phyloP scores from a whole-genome alignment of 2,888 invertebrate genomes.

The Callyntrura sp. region DNA sequence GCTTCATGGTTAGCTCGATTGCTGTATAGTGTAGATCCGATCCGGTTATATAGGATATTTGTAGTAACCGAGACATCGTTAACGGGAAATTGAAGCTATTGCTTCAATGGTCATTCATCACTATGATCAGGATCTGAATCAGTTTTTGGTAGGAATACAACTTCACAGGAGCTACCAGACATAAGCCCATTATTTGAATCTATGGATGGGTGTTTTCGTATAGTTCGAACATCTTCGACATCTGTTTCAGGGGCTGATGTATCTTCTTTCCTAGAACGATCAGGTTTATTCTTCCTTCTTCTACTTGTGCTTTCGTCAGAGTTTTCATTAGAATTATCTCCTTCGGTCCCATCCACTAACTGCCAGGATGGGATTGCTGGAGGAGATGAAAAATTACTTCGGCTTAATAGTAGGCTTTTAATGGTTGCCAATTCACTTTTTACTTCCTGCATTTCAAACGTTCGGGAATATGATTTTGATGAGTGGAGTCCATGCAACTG shows the following conservation, averaged over 20 bases:
- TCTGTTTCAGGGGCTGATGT: constrained; percentile 58
- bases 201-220: constrained; percentile 81
- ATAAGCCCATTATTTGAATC: constrained; percentile 82
- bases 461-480: constrained; percentile 53
- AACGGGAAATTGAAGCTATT: no score
- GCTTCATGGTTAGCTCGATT: no score
- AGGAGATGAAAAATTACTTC: constrained; percentile 82
- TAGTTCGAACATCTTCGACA: constrained; percentile 66
- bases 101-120: constrained; percentile 75
- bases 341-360: constrained; percentile 80
- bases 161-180: constrained; percentile 83
- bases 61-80: no score
- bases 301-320: constrained; percentile 77
- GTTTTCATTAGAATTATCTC: constrained; percentile 79
- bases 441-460: constrained; percentile 87
- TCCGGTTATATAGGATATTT: no score
- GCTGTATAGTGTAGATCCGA: no score
- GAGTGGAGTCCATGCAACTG: constrained; percentile 75
- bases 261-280: constrained; percentile 68
- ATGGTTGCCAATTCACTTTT: constrained; percentile 90
- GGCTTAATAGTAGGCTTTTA: constrained; percentile 90
- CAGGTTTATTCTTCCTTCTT: constrained; percentile 64
- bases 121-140: constrained; percentile 82
- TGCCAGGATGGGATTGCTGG: constrained; percentile 83
- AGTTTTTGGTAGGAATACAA: constrained; percentile 83